Base-by-base conservation (phyloP, 1,140 invertebrate genomes). In the Drosophila serrata region DNA sequence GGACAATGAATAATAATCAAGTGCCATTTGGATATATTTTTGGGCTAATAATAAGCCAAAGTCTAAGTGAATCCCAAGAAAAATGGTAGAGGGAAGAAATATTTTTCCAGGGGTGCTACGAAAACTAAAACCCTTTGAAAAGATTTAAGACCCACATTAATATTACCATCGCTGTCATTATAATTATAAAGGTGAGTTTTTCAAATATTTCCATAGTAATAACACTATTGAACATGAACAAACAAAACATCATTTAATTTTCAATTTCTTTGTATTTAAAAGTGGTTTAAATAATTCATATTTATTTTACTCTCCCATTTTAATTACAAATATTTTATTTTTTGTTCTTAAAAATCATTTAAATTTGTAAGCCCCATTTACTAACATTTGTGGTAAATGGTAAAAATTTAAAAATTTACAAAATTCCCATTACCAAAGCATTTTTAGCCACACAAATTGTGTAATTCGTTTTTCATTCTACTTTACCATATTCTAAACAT, bases 1-100 rank as follows among this genome's bases (percentile, higher is more conserved):
- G 80, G 62, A 81, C 79, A 90, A 84, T 88, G 85, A 90, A 88
- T 88, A 88, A 88, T 88, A 88, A 90, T 90, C 74, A 90, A 85
- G 60, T 75, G 81, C 74, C 59, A 88, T 90, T 88, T 72, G 69
- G 85, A 51, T 73, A 80, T 81, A 74, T 77, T 82, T 88, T 87
- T 72, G 49, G 73, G 80, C 80, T 77, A 88, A 87, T 87, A 87
- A 88, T 80, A 70, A 65, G 46, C 55, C 22, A 42, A 74, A 70
- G 70, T 63, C 53, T 27, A 2, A 39, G 19, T 19, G 58, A 17
- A 29, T 31, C 6, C 2, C 3, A n/a, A 9, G 3, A 15, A 35
- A 19, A 15, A 8, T 8, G 8, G 15, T 17, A 3, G 17, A 15
- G 31, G 4, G 6, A 22, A 45, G 3, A n/a, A 27, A 27, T 37